These are phyloP conservation scores for Tonatia bakeri DNA, from an alignment of 2,113 vertebrate genomes.

Conservation along the genomic window DNA sequence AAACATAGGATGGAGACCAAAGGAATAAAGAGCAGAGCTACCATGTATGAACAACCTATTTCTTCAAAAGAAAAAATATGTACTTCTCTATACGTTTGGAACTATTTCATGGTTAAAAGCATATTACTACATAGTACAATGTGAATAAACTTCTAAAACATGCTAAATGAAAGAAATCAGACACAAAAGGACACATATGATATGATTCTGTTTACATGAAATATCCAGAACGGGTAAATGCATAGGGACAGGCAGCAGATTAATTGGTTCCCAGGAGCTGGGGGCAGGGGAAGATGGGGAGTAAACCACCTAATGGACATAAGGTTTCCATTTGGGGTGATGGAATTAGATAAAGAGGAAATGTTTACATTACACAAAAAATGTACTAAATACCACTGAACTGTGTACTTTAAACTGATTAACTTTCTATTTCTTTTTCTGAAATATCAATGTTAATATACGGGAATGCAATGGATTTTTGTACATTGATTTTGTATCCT, in stretches of 20 bases:
- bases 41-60: neutral
- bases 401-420: neutral
- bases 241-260: too few relatives aligned
- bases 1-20: neutral
- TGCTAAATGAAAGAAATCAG: neutral
- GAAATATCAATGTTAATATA: too few relatives aligned
- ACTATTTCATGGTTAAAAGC: neutral
- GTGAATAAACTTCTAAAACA: neutral
- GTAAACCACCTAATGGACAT: neutral
- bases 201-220: too few relatives aligned
- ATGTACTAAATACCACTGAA: neutral
- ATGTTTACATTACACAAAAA: neutral
- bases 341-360: neutral
- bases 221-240: too few relatives aligned
- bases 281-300: neutral
- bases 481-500: too few relatives aligned
- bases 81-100: neutral
- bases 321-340: neutral
- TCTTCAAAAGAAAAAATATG: neutral
- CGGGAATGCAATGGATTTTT: too few relatives aligned
- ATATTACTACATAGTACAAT: neutral
- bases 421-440: neutral
- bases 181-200: neutral
- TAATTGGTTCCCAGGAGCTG: neutral
- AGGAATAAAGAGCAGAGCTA: neutral